Evolutionary conservation across 1,140 invertebrate genomes (phyloP), one percentile per base, ranked within the genome.

Genomic region (Lepidostoma basale): DNA sequence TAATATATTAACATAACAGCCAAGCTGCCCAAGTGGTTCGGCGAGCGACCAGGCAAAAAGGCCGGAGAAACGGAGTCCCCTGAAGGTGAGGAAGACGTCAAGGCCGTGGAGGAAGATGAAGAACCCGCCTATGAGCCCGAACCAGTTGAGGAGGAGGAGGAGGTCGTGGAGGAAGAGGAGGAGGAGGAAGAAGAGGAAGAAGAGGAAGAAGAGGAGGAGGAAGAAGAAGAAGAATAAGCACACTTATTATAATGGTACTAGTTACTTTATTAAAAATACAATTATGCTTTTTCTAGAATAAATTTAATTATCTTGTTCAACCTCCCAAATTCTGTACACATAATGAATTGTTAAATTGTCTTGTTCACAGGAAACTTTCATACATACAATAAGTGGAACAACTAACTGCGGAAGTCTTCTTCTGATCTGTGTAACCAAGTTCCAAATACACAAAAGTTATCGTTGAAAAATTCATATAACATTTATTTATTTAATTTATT

Each of bases 1-100:
- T n/a, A n/a, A n/a, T n/a, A n/a, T n/a, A n/a, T n/a, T n/a, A n/a
- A n/a, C n/a, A n/a, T 4, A 26, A 62, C 77, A 95, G 93, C 92
- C 85, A 90, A 91, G 86, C 85, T 95, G 81, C 93, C 93, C 74
- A 96, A 95, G 82, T 96, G 94, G 92, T 95, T 95, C 87, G 93
- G 93, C 76, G 94, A 95, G 84, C 86, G 93, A 82, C 93, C 94
- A 68, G 93, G 93, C 86, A 95, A 94, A 83, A 95, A 95, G 86
- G 83, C 88, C 77, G 92, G 90, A 69, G 93, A 93, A 68, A 88
- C 89, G 71, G 93, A 95, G 72, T 92, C 92, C 74, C 93, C 93
- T 44, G 92, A 95, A 76, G 93, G 92, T 72, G 92, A 94, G 78
- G 92, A 94, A 77, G 92, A 94, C 76, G 87, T 89, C 67, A 92